Evolutionary conservation across 92 coral and sea anemone species (phyloP), one percentile per base, ranked within the genome.

Genomic region (Zoanthus sansibaricus): DNA sequence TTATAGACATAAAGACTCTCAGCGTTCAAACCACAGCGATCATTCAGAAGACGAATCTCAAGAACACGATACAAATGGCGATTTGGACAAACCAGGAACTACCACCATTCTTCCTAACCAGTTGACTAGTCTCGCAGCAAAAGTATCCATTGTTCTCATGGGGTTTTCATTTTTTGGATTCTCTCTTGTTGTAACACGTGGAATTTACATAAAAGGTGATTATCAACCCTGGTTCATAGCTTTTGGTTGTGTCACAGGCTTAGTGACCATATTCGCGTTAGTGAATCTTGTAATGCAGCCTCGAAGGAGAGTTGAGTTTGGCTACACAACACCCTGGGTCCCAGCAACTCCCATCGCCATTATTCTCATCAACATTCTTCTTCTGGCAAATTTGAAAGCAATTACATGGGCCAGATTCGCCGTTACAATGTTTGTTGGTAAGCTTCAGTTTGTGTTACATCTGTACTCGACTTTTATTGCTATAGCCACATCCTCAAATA

Each of bases 331-430:
- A 11, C 94, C 96, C 7, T 87, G 66, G 74, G 89, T 89, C 3
- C 98, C 98, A 15, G 72, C 87, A 2, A 85, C 89, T 15, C 96
- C 96, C 1, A 88, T 95, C 30, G 64, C 83, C 21, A 93, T 92
- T 54, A 83, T 95, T 3, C 88, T 89, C 14, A 83, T 91, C 83
- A 95, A 95, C 68, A 83, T 82, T 30, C 92, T 93, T 73, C 83
- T 95, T 48, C 71, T 95, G 89, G 92, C 95, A 15, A 95, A 91
- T 80, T 55, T 95, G 89, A 75, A 91, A 16, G 70, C 83, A 66
- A 52, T 89, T 56, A 93, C 98, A 1, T 95, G 98, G 98, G 98
- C 98, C 17, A 92, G 95, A 37, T 93, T 95, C 49, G 80, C 96
- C 58, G 94, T 83, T 45, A 93, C 96, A 89, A 88, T 94, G 83